Conservation (phyloP, 1,140 invertebrate species). For the Watersipora subatra region DNA sequence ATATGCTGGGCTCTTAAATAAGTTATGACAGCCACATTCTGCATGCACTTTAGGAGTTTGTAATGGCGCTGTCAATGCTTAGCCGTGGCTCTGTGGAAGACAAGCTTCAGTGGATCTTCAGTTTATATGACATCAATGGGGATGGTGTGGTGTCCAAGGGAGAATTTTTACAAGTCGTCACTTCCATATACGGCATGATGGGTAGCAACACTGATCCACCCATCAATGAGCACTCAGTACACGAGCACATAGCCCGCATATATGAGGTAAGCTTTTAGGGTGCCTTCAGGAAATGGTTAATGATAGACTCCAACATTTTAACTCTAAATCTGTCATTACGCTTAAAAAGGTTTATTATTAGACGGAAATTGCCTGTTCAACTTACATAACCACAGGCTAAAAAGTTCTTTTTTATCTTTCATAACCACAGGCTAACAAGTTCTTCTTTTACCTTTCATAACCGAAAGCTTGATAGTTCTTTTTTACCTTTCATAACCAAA, state of each 20-base stretch:
- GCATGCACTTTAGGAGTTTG: slow-evolving; percentile 26
- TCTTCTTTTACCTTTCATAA: too few relatives aligned
- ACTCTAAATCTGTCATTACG: too few relatives aligned
- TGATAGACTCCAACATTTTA: too few relatives aligned
- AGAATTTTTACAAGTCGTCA: slow-evolving; percentile 74
- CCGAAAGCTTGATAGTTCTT: too few relatives aligned
- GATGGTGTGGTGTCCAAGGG: slow-evolving; percentile 70
- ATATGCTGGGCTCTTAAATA: too few relatives aligned
- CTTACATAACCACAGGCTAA: too few relatives aligned
- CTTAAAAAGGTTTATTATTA: too few relatives aligned
- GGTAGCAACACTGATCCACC: slow-evolving; percentile 64
- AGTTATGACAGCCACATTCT: background rate
- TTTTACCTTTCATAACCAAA: too few relatives aligned
- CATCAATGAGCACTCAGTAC: slow-evolving; percentile 59
- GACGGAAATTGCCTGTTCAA: too few relatives aligned
- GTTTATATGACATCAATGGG: slow-evolving; percentile 78
- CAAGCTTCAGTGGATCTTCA: slow-evolving; percentile 86
- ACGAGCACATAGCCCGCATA: slow-evolving; percentile 74
- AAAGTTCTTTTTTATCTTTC: too few relatives aligned
- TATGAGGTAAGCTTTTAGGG: background rate
- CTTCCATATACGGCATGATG: slow-evolving; percentile 77
- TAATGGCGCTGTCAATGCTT: slow-evolving; percentile 58
- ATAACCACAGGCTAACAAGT: too few relatives aligned
- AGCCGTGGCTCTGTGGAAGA: slow-evolving; percentile 65
- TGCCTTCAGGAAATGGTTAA: too few relatives aligned